Evolutionary conservation across 2,113 vertebrate species (phyloP), one percentile per base, ranked within the genome.

Genomic region (Pygoscelis antarcticus): DNA sequence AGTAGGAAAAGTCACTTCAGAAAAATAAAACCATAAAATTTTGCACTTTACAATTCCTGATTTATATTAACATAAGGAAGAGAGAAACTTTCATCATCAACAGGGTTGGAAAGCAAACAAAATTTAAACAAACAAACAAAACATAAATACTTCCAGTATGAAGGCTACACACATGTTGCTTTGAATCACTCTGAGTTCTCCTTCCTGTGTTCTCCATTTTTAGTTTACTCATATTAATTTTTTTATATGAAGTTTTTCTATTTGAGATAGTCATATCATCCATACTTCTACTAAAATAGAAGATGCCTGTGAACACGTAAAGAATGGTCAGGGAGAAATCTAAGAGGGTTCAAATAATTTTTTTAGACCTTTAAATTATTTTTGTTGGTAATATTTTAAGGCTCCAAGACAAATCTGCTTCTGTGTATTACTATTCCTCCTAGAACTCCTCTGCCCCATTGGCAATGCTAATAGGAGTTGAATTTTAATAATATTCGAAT

Each of bases 141-240:
- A 5, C 2, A 7, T 5, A 3, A 75, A 66, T 1, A 1, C 64
- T 84, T 69, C 16, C 8, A 42, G 0, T 42, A 26, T n/a, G 12
- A 72, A 81, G 10, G 22, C 60, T 83, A 57, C 18, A 47, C 17
- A 61, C 7, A 27, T 2, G 0, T 51, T 89, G 18, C 55, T 60
- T 85, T 72, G 21, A 78, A 49, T 36, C 40, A 29, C 5, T 81
- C 16, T 1, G 9, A 82, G 4, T 3, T 79, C 30, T 83, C 32
- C 12, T 69, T 83, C 38, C 26, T 66, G 4, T 46, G 2, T 34
- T 83, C 21, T 93, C 32, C 22, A 23, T 20, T 87, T 94, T n/a
- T 26, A 52, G 23, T 51, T 66, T 47, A 51, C 5, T 80, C 11
- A 15, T 13, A 16, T 3, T 23, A 29, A 1, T 40, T 61, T 47